Conservation (phyloP, 2,797 vertebrate genomes). For the Falco peregrinus region DNA sequence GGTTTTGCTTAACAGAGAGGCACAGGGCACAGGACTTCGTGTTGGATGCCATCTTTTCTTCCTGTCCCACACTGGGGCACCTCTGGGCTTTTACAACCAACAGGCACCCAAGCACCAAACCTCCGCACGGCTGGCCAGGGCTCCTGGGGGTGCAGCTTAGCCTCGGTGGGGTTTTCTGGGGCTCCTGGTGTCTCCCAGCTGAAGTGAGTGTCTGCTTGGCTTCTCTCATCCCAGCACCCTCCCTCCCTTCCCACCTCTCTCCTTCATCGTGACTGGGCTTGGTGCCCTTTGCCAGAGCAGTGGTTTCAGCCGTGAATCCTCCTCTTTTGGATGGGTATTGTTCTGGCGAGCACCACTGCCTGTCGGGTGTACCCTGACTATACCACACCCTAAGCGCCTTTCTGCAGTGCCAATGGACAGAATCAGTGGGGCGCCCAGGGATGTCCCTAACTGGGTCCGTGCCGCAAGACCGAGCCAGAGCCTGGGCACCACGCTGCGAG, state of each 20-base stretch:
- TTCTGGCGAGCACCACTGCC: slow-evolving; percentile 48
- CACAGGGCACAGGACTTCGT: neutral
- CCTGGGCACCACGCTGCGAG: neutral
- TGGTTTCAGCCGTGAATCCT: slow-evolving; percentile 22
- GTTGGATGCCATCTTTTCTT: neutral
- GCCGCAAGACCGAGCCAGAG: neutral
- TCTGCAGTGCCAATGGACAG: slow-evolving; percentile 50
- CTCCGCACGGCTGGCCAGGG: slow-evolving; percentile 3
- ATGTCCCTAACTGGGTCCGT: neutral
- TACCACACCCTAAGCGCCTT: slow-evolving; percentile 58
- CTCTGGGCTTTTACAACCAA: neutral
- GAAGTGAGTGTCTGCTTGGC: slow-evolving; percentile 51
- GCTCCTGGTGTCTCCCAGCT: slow-evolving; percentile 23
- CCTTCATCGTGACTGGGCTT: neutral
- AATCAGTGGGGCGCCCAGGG: neutral
- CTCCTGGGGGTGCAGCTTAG: neutral
- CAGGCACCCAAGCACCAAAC: slow-evolving; percentile 64
- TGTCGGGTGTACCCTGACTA: neutral
- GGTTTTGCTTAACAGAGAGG: neutral
- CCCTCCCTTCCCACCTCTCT: neutral
- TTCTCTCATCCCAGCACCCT: slow-evolving; percentile 47
- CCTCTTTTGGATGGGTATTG: neutral
- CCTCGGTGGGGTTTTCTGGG: slow-evolving; percentile 20
- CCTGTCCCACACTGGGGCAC: neutral
- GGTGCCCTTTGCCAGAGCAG: slow-evolving; percentile 54